Evolutionary conservation across 2,797 vertebrate species (phyloP).

Genomic region (Rhinoraja longicauda): DNA sequence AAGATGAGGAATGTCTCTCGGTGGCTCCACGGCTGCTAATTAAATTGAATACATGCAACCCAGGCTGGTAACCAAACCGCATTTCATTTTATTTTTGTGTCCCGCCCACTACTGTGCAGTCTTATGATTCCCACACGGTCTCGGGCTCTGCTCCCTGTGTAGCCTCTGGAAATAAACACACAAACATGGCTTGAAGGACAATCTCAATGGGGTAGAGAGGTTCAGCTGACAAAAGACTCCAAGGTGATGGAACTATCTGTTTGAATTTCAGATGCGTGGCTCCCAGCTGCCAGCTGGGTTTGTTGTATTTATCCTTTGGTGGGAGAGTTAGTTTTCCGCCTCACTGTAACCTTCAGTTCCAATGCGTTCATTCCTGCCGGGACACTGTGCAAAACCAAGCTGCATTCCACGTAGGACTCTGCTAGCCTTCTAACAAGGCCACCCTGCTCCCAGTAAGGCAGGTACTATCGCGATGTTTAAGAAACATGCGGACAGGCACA

Average conservation of each 20-base stretch:
- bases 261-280: neutral
- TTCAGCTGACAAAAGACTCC: neutral
- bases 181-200: conserved; percentile 1
- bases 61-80: conserved; percentile 10
- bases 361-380: neutral
- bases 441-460: neutral
- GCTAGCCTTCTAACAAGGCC: neutral
- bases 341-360: neutral
- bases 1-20: conserved; percentile 35
- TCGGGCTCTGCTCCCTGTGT: neutral
- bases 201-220: conserved; percentile 17
- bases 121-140: neutral
- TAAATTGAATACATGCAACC: conserved; percentile 38
- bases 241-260: neutral
- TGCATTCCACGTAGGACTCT: neutral
- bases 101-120: neutral
- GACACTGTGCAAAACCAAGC: neutral
- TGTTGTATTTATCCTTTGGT: conserved; percentile 5
- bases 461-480: neutral
- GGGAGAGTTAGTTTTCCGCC: neutral
- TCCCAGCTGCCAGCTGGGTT: conserved; percentile 11
- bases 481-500: too few relatives aligned
- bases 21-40: conserved; percentile 36
- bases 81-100: conserved; percentile 34
- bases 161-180: conserved; percentile 21